A percentile compares a stretch with the other conserved stretches of the same genome.
Evolutionary conservation across 2,797 vertebrate species (phyloP).

Genomic region (Cryptoprocta ferox): DNA sequence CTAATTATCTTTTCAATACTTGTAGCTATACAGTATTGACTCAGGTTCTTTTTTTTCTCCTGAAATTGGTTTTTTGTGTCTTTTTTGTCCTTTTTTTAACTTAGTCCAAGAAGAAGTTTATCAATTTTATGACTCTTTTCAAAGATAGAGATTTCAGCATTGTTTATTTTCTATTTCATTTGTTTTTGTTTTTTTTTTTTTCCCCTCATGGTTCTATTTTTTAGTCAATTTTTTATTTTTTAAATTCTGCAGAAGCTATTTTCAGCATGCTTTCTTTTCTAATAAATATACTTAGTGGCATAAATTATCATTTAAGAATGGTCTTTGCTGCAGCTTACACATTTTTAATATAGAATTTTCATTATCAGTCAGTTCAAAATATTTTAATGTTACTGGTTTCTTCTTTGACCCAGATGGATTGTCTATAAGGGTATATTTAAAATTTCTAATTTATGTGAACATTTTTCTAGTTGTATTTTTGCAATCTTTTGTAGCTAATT

Average conservation of each 20-base stretch:
- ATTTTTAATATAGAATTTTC: not conserved
- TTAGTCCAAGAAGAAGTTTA: not conserved
- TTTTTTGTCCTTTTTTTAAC: not conserved
- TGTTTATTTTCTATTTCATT: conserved; percentile 23
- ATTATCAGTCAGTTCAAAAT: not conserved
- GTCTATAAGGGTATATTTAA: not conserved
- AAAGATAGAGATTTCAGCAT: not conserved
- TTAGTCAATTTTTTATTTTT: not conserved
- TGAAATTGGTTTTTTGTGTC: not conserved
- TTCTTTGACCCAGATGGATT: not conserved
- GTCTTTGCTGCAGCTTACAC: not conserved
- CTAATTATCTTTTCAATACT: not conserved
- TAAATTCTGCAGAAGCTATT: not conserved
- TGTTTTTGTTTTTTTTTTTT: not conserved
- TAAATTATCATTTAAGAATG: not conserved
- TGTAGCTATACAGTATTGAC: not conserved
- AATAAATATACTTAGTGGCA: not conserved
- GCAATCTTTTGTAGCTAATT: not conserved
- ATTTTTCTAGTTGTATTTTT: not conserved
- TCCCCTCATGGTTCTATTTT: not conserved
- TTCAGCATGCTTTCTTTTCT: not conserved
- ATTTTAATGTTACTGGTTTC: not conserved
- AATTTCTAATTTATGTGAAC: not conserved
- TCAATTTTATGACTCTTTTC: not conserved
- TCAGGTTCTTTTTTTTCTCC: not conserved